A percentile compares a stretch with the other conserved stretches of the same genome.
phyloP scores from a whole-genome alignment of 2,797 vertebrate species.

The Sorex maritimensis region DNA sequence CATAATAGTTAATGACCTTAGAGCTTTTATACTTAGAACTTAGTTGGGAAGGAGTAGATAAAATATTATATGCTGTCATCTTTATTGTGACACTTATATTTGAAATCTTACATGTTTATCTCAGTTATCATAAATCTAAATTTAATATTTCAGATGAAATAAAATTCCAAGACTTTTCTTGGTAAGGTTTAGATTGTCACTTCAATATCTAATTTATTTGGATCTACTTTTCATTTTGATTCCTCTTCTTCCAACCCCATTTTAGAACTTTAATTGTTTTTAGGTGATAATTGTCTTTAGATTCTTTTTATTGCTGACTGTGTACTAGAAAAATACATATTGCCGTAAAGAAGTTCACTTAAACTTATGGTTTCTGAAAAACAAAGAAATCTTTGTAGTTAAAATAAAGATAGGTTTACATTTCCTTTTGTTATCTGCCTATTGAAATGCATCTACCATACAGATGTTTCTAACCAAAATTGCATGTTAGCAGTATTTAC shows the following conservation, averaged over 20 bases:
- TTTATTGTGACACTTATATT: constrained; percentile 87
- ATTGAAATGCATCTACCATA: constrained; percentile 73
- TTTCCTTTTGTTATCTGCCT: constrained; percentile 76
- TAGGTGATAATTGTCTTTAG: not conserved
- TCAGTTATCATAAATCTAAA: constrained; percentile 83
- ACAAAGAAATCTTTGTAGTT: constrained; percentile 73
- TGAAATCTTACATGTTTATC: constrained; percentile 80
- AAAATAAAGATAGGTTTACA: constrained; percentile 83
- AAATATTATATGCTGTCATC: constrained; percentile 75
- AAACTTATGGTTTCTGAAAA: constrained; percentile 81
- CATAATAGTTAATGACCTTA: constrained; percentile 77
- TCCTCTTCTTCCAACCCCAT: not conserved
- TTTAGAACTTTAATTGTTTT: constrained; percentile 57
- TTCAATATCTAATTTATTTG: constrained; percentile 87
- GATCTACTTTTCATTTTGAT: constrained; percentile 87
- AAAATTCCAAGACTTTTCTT: constrained; percentile 87
- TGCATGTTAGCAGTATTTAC: constrained; percentile 54
- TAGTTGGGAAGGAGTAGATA: constrained; percentile 74
- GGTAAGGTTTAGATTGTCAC: constrained; percentile 86
- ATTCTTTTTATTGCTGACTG: too few species aligned
- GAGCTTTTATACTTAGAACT: constrained; percentile 69
- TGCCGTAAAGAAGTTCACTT: constrained; percentile 77
- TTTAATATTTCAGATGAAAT: constrained; percentile 87
- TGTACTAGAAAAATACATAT: constrained; percentile 28
- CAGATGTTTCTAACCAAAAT: constrained; percentile 80